Base-by-base conservation (phyloP, 2,888 invertebrate species). In the Disparrhopalites patrizii region DNA sequence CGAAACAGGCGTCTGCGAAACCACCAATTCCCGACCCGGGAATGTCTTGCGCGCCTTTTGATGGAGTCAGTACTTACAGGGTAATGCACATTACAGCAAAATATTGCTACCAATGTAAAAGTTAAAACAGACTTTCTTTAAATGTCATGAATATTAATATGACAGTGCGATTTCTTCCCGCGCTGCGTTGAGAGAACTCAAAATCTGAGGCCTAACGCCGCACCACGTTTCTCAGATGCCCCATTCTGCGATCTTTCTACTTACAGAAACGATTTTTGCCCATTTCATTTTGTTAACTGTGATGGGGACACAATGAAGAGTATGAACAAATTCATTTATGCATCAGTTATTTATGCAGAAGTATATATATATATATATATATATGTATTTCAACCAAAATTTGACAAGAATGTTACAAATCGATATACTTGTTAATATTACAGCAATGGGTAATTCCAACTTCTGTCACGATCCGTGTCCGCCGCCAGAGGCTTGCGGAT, bases 231-330 rank as follows among this genome's bases (percentile, higher is more conserved):
- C 31, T 67, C 70, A 7, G 50, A 51, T 31, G 68, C 68, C 7
- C 61, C 60, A 27, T 69, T 71, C 33, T 60, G 60, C 20, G 67
- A 58, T 20, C 13, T 62, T 2, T 66, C 73, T 13, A 71, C 71
- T 0, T 73, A 73, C 60, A 56, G 64, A 31, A 70, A 65, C 43
- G 70, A 71, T 18, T 73, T 36, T 38, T 52, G 25, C 0, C 68
- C 73, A 40, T 73, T 70, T 54, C 66, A 68, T 56, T 73, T 69
- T 54, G 60, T 58, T 2, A 52, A 70, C 20, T 63, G 63, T 52
- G 57, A 61, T 25, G 62, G 66, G n/a, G 65, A 60, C 20, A 38
- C 56, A 33, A n/a, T 57, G 10, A 13, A 33, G 56, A 58, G 58
- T 65, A 38, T 13, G 28, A 10, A 38, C 1, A 40, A 25, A 13